A percentile compares a stretch with the other conserved stretches of the same genome.
phyloP scores from a whole-genome alignment of 2,888 invertebrate genomes.

The Balanococcus diminutus region DNA sequence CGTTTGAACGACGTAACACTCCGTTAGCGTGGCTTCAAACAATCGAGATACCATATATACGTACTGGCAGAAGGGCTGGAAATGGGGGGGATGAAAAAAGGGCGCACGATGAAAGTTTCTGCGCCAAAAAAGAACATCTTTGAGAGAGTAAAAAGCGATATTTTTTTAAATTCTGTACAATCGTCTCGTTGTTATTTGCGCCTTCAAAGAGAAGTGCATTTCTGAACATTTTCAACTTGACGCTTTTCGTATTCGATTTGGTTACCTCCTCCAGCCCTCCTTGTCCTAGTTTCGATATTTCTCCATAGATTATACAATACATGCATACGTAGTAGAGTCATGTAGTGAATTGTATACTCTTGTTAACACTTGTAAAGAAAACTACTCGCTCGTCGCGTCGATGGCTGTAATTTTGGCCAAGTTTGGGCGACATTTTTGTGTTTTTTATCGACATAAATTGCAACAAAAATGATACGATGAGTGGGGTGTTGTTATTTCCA shows the following conservation, averaged over 20 bases:
- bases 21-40: not conserved
- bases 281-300: not conserved
- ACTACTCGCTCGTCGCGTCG: too few species aligned
- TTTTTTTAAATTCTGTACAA: not conserved
- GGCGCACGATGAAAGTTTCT: not conserved
- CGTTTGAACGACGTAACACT: conserved; percentile 6
- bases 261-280: not conserved
- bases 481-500: too few species aligned
- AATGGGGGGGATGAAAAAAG: not conserved
- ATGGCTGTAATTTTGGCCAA: too few species aligned
- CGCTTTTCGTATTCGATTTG: conserved; percentile 9
- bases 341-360: not conserved
- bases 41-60: not conserved
- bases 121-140: conserved; percentile 12
- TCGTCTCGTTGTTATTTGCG: conserved; percentile 15
- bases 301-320: not conserved
- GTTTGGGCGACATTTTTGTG: too few species aligned
- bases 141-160: conserved; percentile 2
- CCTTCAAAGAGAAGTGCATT: conserved; percentile 19
- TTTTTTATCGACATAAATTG: too few species aligned
- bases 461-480: too few species aligned
- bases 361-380: not conserved
- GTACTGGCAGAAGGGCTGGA: not conserved
- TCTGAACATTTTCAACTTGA: conserved; percentile 18
- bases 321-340: too few species aligned